A percentile compares a stretch with the other conserved stretches of the same genome.
phyloP scores from a whole-genome alignment of 2,797 vertebrate species.

The Sebastes elongatus region DNA sequence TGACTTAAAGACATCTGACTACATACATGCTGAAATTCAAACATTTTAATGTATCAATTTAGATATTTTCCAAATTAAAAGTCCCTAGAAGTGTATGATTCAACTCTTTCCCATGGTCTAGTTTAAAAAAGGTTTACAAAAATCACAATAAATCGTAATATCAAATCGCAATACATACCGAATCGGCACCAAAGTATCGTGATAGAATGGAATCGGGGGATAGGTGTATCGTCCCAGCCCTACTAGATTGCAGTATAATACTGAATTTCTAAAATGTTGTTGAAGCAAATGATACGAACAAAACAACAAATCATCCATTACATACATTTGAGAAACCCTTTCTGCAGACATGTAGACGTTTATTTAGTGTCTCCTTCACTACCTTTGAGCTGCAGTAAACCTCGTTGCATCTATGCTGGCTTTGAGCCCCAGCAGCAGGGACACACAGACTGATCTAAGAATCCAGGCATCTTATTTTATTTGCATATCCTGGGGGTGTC shows the following conservation, averaged over 20 bases:
- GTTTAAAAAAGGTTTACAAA: too few species aligned
- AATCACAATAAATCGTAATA: too few species aligned
- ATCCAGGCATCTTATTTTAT: conserved; percentile 4
- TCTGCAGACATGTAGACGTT: background rate
- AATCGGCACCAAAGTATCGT: too few species aligned
- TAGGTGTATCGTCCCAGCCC: too few species aligned
- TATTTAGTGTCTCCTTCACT: background rate
- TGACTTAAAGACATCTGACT: too few species aligned
- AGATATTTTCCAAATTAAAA: too few species aligned
- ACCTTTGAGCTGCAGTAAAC: background rate
- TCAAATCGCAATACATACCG: too few species aligned
- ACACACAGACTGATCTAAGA: background rate
- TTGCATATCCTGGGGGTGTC: conserved; percentile 11
- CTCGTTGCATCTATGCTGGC: background rate
- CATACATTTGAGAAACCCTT: background rate
- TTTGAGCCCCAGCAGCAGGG: background rate
- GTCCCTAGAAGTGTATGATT: too few species aligned
- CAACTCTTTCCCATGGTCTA: too few species aligned
- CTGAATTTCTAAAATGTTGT: background rate
- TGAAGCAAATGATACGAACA: background rate
- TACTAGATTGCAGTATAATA: background rate
- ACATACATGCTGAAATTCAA: too few species aligned
- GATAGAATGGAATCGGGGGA: too few species aligned
- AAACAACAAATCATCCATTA: background rate
- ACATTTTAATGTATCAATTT: too few species aligned